Conservation (phyloP, 2,888 invertebrate species). For the Archips crataeganus region DNA sequence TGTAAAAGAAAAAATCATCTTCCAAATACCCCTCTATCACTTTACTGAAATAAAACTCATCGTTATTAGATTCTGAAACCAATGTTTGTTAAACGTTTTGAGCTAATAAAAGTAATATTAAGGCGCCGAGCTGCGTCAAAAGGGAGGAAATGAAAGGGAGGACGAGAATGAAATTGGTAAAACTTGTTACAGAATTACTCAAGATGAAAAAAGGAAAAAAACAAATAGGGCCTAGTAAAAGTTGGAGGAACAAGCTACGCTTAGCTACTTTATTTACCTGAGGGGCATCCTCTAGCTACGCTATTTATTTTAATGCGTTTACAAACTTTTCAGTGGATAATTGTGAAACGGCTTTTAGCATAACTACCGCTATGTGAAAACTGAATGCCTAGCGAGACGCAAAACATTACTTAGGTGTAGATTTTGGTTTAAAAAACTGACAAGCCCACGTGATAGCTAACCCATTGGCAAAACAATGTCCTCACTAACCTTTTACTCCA, state of each 20-base stretch:
- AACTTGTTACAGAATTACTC: slow-evolving; percentile 83
- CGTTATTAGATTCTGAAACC: slow-evolving; percentile 77
- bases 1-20: slow-evolving; percentile 18
- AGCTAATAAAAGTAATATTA: slow-evolving; percentile 84
- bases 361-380: too few relatives aligned
- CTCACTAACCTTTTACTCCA: slow-evolving; percentile 84
- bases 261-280: slow-evolving; percentile 59
- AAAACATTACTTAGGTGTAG: too few relatives aligned
- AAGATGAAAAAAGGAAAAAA: slow-evolving; percentile 76
- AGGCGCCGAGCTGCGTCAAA: slow-evolving; percentile 70
- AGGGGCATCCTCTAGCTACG: slow-evolving; percentile 47
- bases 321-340: slow-evolving; percentile 8
- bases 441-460: slow-evolving; percentile 21
- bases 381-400: too few relatives aligned
- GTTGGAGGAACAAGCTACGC: slow-evolving; percentile 65
- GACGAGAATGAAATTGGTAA: slow-evolving; percentile 84
- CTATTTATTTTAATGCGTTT: slow-evolving; percentile 47
- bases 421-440: not conserved
- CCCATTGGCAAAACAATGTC: slow-evolving; percentile 49
- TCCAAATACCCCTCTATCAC: slow-evolving; percentile 39
- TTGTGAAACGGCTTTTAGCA: not conserved
- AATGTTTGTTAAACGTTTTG: slow-evolving; percentile 84
- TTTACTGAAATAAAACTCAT: slow-evolving; percentile 70
- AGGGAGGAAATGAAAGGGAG: slow-evolving; percentile 82
- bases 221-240: slow-evolving; percentile 76